These are phyloP conservation scores for Callaeas wilsoni DNA, from an alignment of 2,113 vertebrate species.

Conservation along the genomic window DNA sequence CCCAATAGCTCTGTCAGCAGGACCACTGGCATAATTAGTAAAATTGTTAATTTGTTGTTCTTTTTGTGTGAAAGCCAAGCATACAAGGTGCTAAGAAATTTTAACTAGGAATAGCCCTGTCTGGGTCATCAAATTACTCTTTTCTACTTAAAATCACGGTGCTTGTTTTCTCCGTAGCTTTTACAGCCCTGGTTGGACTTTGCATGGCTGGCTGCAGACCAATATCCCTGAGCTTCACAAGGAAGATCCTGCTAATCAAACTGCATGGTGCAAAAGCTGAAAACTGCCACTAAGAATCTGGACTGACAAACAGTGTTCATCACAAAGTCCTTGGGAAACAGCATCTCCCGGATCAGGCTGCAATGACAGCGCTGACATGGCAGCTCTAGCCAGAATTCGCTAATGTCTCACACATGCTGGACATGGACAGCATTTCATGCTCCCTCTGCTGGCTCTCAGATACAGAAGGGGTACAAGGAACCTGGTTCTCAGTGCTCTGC, in stretches of 20 bases:
- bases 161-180: not conserved
- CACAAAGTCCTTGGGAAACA: not conserved
- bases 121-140: not conserved
- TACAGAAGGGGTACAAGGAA: not conserved
- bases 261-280: not conserved
- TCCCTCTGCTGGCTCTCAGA: not conserved
- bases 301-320: not conserved
- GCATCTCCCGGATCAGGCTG: not conserved
- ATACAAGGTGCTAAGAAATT: not conserved
- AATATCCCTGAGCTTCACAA: not conserved
- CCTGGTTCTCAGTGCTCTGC: not conserved
- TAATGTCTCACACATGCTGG: not conserved
- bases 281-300: not conserved
- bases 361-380: not conserved
- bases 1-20: not conserved
- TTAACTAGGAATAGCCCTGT: not conserved
- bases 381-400: not conserved
- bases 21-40: not conserved
- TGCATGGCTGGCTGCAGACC: not conserved
- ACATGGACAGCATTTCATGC: not conserved
- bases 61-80: not conserved
- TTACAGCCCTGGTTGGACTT: not conserved
- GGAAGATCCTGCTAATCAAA: not conserved
- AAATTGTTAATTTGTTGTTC: not conserved
- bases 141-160: not conserved